Base-by-base conservation (phyloP, 2,113 vertebrate species). In the Protobothrops flavoviridis region DNA sequence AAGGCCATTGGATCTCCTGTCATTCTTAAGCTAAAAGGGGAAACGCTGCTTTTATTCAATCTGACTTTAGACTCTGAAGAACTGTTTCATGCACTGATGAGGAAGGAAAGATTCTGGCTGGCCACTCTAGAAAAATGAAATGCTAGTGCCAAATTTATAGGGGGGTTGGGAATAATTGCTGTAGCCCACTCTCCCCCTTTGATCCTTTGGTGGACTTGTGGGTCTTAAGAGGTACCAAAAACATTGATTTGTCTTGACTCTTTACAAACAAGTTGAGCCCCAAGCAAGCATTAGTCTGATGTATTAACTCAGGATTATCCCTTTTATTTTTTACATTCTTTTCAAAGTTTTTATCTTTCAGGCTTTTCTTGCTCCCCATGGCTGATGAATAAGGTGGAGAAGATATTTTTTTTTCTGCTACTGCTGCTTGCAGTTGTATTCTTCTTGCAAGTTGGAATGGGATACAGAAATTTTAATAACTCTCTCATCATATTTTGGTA, bases 201-300 rank as follows among this genome's bases (percentile, higher is more conserved):
- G 48, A 69, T 91, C 88, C 93, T 90, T 48, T 43, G 0, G 7
- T 29, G 93, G 87, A 39, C 43, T 90, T 56, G n/a, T 88, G 87
- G 53, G 91, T 89, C 74, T 33, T 92, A 43, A 52, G 52, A 21
- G 5, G 29, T 85, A 90, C 90, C 89, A 59, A 93, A 95, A 95
- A 56, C 52, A 69, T 59, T 20, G 59, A 43, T 87, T 93, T 95
- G 87, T 74, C 59, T 87, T 90, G 61, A 61, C 57, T 91, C 87
- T 94, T 9, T 90, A 85, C 92, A 95, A 96, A 89, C 50, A 89
- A 94, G 59, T 87, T 9, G 59, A 94, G 90, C 92, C 4, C 90
- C 94, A 93, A 45, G 85, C 11, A 64, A 64, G 92, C 92, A 94
- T 94, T 95, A 95, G 48, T 64, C 57, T 33, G 61, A 85, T 55